Evolutionary conservation across 2,888 invertebrate genomes (phyloP).

Genomic region (Andrena bucephala): DNA sequence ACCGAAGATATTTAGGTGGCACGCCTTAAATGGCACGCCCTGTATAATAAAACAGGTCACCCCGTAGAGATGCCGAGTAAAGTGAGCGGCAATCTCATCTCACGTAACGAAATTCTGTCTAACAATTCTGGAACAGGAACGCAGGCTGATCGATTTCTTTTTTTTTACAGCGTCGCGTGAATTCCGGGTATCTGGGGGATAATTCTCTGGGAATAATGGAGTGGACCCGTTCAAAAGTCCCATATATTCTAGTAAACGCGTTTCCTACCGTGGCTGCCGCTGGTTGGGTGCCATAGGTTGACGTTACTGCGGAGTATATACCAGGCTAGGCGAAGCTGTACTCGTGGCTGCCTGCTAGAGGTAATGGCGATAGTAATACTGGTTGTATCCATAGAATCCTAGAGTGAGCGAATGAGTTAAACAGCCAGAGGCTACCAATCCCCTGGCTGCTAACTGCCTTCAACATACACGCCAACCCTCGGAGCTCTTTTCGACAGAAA

Average conservation of each 20-base stretch:
- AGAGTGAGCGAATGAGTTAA: slow-evolving; percentile 76
- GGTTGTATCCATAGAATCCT: slow-evolving; percentile 70
- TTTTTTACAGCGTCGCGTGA: slow-evolving; percentile 10
- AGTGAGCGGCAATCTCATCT: slow-evolving; percentile 15
- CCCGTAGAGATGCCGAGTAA: neutral
- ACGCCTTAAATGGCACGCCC: neutral
- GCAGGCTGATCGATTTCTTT: neutral
- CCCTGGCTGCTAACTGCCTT: slow-evolving; percentile 78
- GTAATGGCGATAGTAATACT: slow-evolving; percentile 65
- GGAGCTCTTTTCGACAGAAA: slow-evolving; percentile 58
- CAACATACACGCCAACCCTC: slow-evolving; percentile 59
- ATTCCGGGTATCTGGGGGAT: slow-evolving; percentile 71
- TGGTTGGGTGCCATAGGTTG: slow-evolving; percentile 45
- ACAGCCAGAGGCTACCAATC: slow-evolving; percentile 79
- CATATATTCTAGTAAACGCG: slow-evolving; percentile 78
- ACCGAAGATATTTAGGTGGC: too few species aligned
- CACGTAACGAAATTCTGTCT: slow-evolving; percentile 21
- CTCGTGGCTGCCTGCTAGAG: slow-evolving; percentile 38
- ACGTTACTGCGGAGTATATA: slow-evolving; percentile 48
- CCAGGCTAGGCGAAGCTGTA: slow-evolving; percentile 2
- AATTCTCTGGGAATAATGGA: slow-evolving; percentile 79
- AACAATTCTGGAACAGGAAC: slow-evolving; percentile 22
- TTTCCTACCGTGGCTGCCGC: slow-evolving; percentile 37
- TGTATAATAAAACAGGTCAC: slow-evolving; percentile 1
- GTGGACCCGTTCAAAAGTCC: slow-evolving; percentile 80